Evolutionary conservation across 2,797 vertebrate species (phyloP), one percentile per base, ranked within the genome.

Genomic region (Pelodytes ibericus): DNA sequence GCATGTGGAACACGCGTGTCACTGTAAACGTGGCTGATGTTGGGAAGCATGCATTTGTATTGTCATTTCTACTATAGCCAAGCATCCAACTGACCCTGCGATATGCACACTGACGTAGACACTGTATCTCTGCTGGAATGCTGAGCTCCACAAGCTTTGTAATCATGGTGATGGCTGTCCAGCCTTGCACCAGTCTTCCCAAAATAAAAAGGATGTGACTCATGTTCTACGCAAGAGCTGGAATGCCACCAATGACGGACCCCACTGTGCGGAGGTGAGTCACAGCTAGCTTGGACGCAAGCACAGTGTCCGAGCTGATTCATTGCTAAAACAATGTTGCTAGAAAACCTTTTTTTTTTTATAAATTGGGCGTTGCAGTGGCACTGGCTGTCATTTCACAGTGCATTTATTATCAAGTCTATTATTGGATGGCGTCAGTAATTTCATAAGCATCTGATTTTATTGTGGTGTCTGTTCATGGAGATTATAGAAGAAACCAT

Each of bases 231-330:
- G 77, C 68, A 81, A 84, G 67, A 51, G 80, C 51, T 80, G 74
- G 75, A 81, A 81, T 84, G 83, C 81, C 84, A 81, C 33, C 77
- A 71, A 83, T 83, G 66, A 75, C 76, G 82, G 82, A 69, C 80
- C 81, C 79, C 63, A 27, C 27, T 67, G 81, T 78, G 72, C 78
- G 7, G 27, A 25, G 20, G 71, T 77, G 74, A 77, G 59, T 77
- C 74, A 77, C 27, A 11, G 18, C 22, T 33, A 27, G 30, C 33
- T 67, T 29, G 25, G 74, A 44, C 25, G 39, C 22, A 73, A 8
- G 9, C 25, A 78, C 22, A 0, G 74, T 81, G 75, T 77, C 83
- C 83, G 71, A 56, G 81, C 78, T 83, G 84, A 86, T 74, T 86
- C 84, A 86, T 77, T 80, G 79, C 77, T 79, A 79, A 60, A 74